Conservation (phyloP, 1,140 invertebrate species). For the Amphibalanus amphitrite region DNA sequence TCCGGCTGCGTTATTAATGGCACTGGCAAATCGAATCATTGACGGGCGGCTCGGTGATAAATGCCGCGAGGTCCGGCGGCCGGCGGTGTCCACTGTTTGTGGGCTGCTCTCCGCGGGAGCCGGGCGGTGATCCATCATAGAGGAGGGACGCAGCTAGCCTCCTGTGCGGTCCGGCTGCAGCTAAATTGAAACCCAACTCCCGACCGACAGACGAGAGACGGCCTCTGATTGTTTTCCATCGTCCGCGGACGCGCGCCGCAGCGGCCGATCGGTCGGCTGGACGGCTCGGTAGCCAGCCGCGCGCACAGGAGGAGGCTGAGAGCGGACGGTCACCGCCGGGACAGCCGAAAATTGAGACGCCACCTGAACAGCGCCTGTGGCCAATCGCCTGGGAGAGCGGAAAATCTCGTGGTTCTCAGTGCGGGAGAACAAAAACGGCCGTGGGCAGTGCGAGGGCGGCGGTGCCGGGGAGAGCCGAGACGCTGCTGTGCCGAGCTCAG, state of each 20-base stretch:
- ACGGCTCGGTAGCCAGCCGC: too few relatives aligned
- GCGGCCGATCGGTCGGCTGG: too few relatives aligned
- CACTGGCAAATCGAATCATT: not conserved
- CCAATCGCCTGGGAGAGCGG: not conserved
- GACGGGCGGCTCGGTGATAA: not conserved
- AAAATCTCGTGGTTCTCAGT: not conserved
- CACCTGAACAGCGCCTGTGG: not conserved
- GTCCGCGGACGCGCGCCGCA: too few relatives aligned
- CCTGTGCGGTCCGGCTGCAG: too few relatives aligned
- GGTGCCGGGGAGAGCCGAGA: too few relatives aligned
- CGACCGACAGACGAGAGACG: too few relatives aligned
- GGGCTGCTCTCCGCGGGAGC: not conserved
- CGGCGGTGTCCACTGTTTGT: too few relatives aligned
- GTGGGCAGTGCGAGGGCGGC: too few relatives aligned
- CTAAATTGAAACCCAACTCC: too few relatives aligned
- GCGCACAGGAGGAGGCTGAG: too few relatives aligned
- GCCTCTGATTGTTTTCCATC: not conserved
- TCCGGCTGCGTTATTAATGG: not conserved
- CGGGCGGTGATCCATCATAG: not conserved
- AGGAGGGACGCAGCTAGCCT: not conserved
- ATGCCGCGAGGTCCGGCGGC: not conserved
- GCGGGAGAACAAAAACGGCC: not conserved
- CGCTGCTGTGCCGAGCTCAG: too few relatives aligned
- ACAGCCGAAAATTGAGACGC: not conserved
- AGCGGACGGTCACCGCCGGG: too few relatives aligned